Conservation (phyloP, 2,888 invertebrate genomes). For the Watsonalla cultraria region DNA sequence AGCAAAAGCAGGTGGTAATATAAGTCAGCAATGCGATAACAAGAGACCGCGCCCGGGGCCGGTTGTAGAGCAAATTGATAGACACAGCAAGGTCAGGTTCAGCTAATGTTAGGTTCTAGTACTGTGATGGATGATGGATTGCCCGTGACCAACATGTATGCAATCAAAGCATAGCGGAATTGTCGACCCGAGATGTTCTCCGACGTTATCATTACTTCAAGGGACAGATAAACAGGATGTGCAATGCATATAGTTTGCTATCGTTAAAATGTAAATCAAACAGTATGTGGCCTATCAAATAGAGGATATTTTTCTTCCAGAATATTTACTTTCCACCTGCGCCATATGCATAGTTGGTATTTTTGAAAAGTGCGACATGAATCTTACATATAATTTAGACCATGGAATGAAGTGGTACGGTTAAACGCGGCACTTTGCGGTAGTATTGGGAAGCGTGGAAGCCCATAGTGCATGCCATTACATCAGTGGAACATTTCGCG, state of each 20-base stretch:
- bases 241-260: too few species aligned
- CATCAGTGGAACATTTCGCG: slow-evolving; percentile 56
- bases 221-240: too few species aligned
- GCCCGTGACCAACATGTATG: slow-evolving; percentile 30
- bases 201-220: slow-evolving; percentile 5
- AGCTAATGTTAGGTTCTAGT: slow-evolving; percentile 31
- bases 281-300: too few species aligned
- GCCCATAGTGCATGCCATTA: slow-evolving; percentile 55
- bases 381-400: not conserved
- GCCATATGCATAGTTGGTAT: too few species aligned
- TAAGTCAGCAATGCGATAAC: slow-evolving; percentile 11
- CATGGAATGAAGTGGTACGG: slow-evolving; percentile 19
- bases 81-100: slow-evolving; percentile 28
- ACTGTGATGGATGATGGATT: slow-evolving; percentile 41
- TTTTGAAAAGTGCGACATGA: too few species aligned
- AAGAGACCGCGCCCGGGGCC: slow-evolving; percentile 7
- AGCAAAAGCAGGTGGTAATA: not conserved
- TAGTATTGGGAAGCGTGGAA: slow-evolving; percentile 22
- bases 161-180: slow-evolving; percentile 36
- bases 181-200: slow-evolving; percentile 8
- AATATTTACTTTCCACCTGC: too few species aligned
- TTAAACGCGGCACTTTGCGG: slow-evolving; percentile 20
- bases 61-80: slow-evolving; percentile 26
- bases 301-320: too few species aligned
- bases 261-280: too few species aligned